Base-by-base conservation (phyloP, 2,888 invertebrate genomes). In the Yponomeuta malinellus region DNA sequence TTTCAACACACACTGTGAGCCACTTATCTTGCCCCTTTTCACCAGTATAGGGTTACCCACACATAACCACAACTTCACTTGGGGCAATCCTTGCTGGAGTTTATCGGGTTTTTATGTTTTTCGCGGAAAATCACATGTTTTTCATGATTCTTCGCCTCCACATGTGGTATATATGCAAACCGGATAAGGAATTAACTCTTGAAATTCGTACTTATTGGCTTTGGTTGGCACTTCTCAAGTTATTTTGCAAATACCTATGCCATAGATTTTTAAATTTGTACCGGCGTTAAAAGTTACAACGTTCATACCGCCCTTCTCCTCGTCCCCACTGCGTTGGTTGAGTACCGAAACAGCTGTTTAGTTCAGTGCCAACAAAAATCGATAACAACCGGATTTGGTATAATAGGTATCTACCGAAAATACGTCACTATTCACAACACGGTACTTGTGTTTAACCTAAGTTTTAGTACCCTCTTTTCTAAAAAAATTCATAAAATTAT, bases 341-440 rank as follows among this genome's bases (percentile, higher is more conserved):
- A 82, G 84, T 83, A 81, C 81, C 78, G 79, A 83, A 90, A 85
- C 91, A 92, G 91, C 91, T 92, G 91, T 88, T 89, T 78, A 78
- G 77, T 12, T 73, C 79, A 80, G 81, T 83, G 83, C 82, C 78
- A 75, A 81, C 52, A 63, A 81, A 83, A 90, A 90, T 90, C 91
- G 83, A 90, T 91, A 90, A 79, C 81, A 78, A 80, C 81, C 81
- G 80, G 77, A 80, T 72, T 78, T 75, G 77, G 78, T 78, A 80
- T 80, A 80, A 83, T 77, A 43, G 8, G 79, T 59, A 12, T 59
- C 79, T 80, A 78, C 82, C 81, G 79, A 78, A 74, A 82, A 80
- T 85, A 82, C 79, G 81, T 12, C 15, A 79, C 78, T 82, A 82
- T 82, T 83, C 82, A 86, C 83, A 82, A 82, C 83, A 84, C 81